Percentiles rank a stretch among this genome's conserved stretches.
phyloP scores from a whole-genome alignment of 2,113 vertebrate genomes.

The Microcebus murinus region DNA sequence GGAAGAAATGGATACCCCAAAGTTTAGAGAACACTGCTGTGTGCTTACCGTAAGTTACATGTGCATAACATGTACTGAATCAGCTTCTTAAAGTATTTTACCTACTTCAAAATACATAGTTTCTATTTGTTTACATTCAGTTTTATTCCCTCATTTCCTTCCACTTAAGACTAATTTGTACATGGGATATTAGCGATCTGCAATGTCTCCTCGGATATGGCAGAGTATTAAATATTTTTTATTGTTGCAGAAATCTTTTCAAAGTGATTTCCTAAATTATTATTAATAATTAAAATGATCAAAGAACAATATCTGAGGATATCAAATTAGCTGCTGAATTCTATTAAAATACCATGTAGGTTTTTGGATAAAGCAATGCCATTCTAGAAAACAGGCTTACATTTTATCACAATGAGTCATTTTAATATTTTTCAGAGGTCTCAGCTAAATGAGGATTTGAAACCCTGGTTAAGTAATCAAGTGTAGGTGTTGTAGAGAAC shows the following conservation, averaged over 20 bases:
- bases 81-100: background rate
- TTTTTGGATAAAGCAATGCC: background rate
- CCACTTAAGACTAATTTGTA: background rate
- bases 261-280: background rate
- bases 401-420: background rate
- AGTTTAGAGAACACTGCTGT: background rate
- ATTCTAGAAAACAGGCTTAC: background rate
- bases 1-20: background rate
- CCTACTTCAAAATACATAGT: background rate
- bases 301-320: background rate
- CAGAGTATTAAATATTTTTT: background rate
- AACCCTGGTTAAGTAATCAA: constrained; percentile 7
- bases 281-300: background rate
- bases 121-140: background rate
- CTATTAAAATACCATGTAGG: background rate
- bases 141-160: background rate
- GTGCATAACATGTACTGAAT: background rate
- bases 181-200: background rate
- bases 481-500: constrained; percentile 19
- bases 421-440: constrained; percentile 41
- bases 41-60: background rate
- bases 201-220: background rate
- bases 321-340: constrained; percentile 15
- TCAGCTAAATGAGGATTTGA: background rate
- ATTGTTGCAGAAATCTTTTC: background rate